Base-by-base conservation (phyloP, 2,797 vertebrate genomes). In the Sebastes minor region DNA sequence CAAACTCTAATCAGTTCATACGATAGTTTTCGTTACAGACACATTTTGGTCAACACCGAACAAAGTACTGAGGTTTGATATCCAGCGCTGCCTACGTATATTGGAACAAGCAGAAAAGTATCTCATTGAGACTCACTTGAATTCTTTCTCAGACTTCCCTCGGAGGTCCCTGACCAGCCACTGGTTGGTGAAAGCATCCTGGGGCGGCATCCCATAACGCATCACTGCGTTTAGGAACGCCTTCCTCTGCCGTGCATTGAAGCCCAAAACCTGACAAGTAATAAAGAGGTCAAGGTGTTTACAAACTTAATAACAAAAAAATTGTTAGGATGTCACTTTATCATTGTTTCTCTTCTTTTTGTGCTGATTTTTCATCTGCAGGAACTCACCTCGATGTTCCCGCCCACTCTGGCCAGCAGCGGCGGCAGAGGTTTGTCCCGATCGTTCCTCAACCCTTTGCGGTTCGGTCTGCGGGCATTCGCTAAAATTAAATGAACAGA, bases 171-270 rank as follows among this genome's bases (percentile, higher is more conserved):
- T 94, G 88, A 99, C 98, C 68, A 99, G 97, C 98, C 98, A 99
- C 88, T 99, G 98, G 67, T 98, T 99, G 82, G 98, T 99, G 83
- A 99, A 99, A 62, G 98, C 98, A 90, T 99, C 98, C 94, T 99
- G 98, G 52, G 98, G 98, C 14, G 98, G 98, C 98, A 99, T 99
- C 82, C 98, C 98, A 68, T 99, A 99, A 83, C 98, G 97, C 98
- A 99, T 99, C 88, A 99, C 99, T 25, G 98, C 98, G 75, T 99
- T 99, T 86, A 99, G 95, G 96, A 99, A 99, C 49, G 98, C 98
- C 92, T 99, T 99, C 89, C 98, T 95, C 92, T 99, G 98, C 12
- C 98, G 97, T 28, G 98, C 97, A 5, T 99, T 99, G 92, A 99
- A 99, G 81, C 98, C 98, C 91, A 99, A 90, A 57, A 99, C 98